phyloP scores from a whole-genome alignment of 2,888 invertebrate genomes.

The Scaptomyza cyrtandrae region DNA sequence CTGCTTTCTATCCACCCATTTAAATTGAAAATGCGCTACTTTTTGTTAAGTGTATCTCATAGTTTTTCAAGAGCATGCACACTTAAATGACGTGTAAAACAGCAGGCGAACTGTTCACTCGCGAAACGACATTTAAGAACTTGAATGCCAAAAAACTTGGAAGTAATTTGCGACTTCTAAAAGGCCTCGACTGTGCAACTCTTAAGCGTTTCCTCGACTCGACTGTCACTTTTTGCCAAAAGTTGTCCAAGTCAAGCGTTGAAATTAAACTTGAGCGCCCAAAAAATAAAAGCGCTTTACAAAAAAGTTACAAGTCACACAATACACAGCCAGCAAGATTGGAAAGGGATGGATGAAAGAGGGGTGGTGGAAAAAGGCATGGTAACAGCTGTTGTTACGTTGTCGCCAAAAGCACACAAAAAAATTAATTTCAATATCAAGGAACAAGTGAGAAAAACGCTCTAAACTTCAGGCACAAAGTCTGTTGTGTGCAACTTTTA shows the following conservation, averaged over 20 bases:
- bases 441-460: conserved; percentile 32
- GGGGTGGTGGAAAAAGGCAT: background rate
- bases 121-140: conserved; percentile 79
- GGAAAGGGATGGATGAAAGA: background rate
- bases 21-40: no score
- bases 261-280: conserved; percentile 73
- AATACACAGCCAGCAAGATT: conserved; percentile 39
- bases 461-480: conserved; percentile 25
- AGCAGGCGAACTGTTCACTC: conserved; percentile 46
- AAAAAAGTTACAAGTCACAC: conserved; percentile 75
- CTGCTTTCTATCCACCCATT: no score
- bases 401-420: conserved; percentile 45
- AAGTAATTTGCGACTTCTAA: conserved; percentile 69
- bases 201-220: conserved; percentile 10
- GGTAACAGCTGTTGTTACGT: conserved; percentile 32
- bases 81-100: conserved; percentile 66
- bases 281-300: conserved; percentile 49
- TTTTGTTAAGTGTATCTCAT: conserved; percentile 1
- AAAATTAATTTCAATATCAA: conserved; percentile 59
- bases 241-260: conserved; percentile 76
- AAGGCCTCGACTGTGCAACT: conserved; percentile 51
- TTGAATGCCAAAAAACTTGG: conserved; percentile 73
- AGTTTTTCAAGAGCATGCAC: conserved; percentile 44
- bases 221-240: conserved; percentile 48
- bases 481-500: conserved; percentile 16